Evolutionary conservation across 2,113 vertebrate species (phyloP).

Genomic region (Hypocryptadius cinnamomeus): DNA sequence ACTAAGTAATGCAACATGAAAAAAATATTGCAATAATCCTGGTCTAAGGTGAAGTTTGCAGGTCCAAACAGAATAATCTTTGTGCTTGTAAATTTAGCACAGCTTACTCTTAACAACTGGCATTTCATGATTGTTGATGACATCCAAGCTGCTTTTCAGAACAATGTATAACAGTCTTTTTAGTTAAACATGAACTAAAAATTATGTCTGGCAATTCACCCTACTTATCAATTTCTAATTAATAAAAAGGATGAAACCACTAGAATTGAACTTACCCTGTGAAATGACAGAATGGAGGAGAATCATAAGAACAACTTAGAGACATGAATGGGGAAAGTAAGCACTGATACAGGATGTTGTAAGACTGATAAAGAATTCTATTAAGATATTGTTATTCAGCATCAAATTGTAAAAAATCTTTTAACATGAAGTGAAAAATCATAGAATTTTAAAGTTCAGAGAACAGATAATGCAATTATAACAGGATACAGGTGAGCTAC

Average conservation of each 20-base stretch:
- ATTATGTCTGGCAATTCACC: neutral
- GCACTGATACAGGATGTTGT: neutral
- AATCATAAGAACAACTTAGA: neutral
- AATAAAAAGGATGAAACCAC: neutral
- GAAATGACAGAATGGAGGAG: neutral
- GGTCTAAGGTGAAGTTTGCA: neutral
- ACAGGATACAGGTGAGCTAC: constrained; percentile 54
- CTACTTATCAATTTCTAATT: neutral
- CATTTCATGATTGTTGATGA: neutral
- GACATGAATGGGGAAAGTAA: neutral
- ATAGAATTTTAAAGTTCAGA: constrained; percentile 23
- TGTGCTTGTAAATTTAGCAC: neutral
- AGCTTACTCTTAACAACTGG: neutral
- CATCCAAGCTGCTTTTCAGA: neutral
- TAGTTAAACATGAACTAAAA: neutral
- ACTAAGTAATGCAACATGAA: neutral
- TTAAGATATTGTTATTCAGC: constrained; percentile 14
- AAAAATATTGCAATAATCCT: neutral
- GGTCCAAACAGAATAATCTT: neutral
- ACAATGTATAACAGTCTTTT: neutral
- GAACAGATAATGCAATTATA: constrained; percentile 41
- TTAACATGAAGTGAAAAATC: constrained; percentile 25
- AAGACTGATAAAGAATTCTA: constrained; percentile 5
- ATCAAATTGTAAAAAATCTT: constrained; percentile 28
- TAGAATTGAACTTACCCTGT: neutral